Conservation (phyloP, 2,113 vertebrate genomes). For the Rhodinocichla rosea region DNA sequence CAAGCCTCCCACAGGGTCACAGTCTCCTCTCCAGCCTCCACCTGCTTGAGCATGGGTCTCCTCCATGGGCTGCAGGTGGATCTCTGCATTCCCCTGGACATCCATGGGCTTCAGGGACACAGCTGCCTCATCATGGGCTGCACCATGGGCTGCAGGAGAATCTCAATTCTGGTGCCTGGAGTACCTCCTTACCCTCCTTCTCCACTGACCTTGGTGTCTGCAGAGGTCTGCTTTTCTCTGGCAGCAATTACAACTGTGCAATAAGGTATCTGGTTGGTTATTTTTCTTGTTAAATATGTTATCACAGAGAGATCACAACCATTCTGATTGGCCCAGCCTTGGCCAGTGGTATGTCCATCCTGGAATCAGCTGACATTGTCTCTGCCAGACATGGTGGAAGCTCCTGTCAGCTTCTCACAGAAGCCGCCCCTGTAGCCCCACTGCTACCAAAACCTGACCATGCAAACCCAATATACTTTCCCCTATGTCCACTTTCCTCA, state of each 20-base stretch:
- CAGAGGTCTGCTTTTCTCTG: no score
- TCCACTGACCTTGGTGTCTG: not conserved
- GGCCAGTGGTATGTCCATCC: not conserved
- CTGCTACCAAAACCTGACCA: not conserved
- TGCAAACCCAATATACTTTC: not conserved
- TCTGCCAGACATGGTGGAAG: not conserved
- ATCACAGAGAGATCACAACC: not conserved
- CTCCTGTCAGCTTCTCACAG: not conserved
- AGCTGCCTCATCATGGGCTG: not conserved
- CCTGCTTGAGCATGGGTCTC: not conserved
- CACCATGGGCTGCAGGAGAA: not conserved
- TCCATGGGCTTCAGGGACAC: not conserved
- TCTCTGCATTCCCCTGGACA: accelerated
- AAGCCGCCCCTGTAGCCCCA: no score
- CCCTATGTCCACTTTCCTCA: not conserved
- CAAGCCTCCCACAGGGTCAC: not conserved
- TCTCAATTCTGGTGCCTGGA: not conserved
- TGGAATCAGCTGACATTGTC: not conserved
- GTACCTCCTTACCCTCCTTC: not conserved
- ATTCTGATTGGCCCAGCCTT: not conserved
- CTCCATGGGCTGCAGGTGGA: not conserved
- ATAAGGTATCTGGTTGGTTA: accelerated
- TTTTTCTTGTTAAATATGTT: not conserved
- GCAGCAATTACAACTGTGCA: not conserved
- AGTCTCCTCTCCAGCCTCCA: not conserved